phyloP scores from a whole-genome alignment of 2,888 invertebrate genomes.

The Caradrina kadenii region DNA sequence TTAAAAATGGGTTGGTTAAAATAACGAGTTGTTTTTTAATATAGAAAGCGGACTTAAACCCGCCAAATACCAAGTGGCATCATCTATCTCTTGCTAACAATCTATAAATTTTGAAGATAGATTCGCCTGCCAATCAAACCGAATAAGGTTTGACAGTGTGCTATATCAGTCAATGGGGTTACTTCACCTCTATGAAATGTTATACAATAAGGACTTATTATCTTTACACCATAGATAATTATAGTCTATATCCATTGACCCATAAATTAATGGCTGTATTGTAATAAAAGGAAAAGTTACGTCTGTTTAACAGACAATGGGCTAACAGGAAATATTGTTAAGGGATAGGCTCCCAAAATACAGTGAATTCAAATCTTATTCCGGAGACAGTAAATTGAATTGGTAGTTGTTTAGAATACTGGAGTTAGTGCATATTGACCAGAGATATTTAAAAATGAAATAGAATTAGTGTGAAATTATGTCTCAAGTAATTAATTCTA shows the following conservation, averaged over 20 bases:
- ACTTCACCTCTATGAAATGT: slow-evolving; percentile 24
- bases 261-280: slow-evolving; percentile 29
- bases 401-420: no score
- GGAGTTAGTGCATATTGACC: no score
- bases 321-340: neutral
- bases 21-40: neutral
- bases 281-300: slow-evolving; percentile 22
- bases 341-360: no score
- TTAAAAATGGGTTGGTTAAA: neutral
- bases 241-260: slow-evolving; percentile 19
- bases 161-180: slow-evolving; percentile 14
- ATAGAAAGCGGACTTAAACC: neutral
- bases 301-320: slow-evolving; percentile 19
- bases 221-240: slow-evolving; percentile 10
- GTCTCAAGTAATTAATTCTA: no score
- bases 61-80: neutral
- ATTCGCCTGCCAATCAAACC: slow-evolving; percentile 15
- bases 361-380: no score
- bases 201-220: slow-evolving; percentile 31
- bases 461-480: no score
- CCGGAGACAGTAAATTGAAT: no score
- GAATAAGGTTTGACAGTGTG: neutral
- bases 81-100: neutral
- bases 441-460: no score
- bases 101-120: slow-evolving; percentile 20